Conservation (phyloP, 2,797 vertebrate genomes). For the Coendou prehensilis region DNA sequence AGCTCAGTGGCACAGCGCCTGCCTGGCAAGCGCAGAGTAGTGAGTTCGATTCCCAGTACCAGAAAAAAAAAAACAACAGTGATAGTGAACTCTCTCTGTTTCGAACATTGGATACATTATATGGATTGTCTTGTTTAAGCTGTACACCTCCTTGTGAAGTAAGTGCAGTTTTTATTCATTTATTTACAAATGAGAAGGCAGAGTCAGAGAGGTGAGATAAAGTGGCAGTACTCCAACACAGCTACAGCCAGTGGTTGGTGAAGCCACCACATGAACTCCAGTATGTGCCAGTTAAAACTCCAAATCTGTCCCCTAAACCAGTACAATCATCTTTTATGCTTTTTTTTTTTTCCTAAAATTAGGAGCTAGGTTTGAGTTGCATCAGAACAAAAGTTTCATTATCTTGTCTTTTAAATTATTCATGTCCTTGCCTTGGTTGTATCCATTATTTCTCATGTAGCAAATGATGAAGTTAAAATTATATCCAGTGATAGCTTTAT, state of each 20-base stretch:
- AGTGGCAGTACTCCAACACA: background rate
- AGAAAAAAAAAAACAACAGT: background rate
- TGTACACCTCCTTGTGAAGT: background rate
- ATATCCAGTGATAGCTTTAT: background rate
- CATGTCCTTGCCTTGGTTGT: constrained; percentile 32
- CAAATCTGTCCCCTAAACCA: background rate
- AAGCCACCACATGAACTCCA: background rate
- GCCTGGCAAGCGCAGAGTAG: too few relatives aligned
- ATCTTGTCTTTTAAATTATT: background rate
- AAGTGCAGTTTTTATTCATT: background rate
- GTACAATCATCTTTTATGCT: background rate
- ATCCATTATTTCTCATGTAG: background rate
- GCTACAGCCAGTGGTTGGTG: background rate
- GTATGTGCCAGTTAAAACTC: background rate
- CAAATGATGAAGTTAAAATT: background rate
- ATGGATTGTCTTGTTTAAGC: background rate
- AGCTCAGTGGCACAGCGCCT: too few relatives aligned
- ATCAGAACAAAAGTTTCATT: background rate
- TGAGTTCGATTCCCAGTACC: too few relatives aligned
- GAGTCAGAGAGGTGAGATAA: background rate
- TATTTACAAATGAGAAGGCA: constrained; percentile 10
- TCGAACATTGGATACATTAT: background rate
- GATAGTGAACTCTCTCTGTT: background rate
- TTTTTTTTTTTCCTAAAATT: background rate
- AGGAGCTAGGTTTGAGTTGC: constrained; percentile 5